Evolutionary conservation across 2,888 invertebrate genomes (phyloP).

Genomic region (Polia nebulosa): DNA sequence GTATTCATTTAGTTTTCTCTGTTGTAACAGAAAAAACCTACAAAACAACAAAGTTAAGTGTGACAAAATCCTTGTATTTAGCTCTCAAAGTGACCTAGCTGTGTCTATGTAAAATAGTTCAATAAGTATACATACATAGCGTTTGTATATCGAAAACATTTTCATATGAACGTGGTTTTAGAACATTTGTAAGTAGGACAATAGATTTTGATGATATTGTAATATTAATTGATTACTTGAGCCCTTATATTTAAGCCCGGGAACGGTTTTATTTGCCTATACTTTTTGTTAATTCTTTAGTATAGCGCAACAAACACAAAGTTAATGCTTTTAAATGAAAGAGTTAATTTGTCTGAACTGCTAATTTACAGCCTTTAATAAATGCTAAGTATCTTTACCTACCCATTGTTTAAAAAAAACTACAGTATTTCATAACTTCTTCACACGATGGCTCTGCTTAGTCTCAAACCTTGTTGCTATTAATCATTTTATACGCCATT

Average conservation of each 20-base stretch:
- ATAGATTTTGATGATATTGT: constrained; percentile 71
- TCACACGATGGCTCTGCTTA: background rate
- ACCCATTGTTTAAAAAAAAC: background rate
- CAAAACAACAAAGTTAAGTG: background rate
- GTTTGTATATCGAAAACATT: constrained; percentile 87
- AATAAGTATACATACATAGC: constrained; percentile 85
- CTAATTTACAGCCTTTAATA: background rate
- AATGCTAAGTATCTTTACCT: background rate
- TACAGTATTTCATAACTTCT: background rate
- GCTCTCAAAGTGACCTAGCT: constrained; percentile 37
- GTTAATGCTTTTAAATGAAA: constrained; percentile 18
- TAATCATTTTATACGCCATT: background rate
- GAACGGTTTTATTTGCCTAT: constrained; percentile 42
- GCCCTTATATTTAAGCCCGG: constrained; percentile 65
- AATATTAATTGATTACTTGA: constrained; percentile 65
- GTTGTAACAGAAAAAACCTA: background rate
- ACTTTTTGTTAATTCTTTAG: background rate
- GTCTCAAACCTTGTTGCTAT: background rate
- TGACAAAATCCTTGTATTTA: background rate
- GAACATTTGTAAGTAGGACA: constrained; percentile 79
- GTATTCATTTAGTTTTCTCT: background rate
- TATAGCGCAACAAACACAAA: background rate
- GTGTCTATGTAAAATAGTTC: constrained; percentile 69
- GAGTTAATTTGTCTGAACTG: background rate
- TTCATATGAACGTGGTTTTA: constrained; percentile 85